These are phyloP conservation scores for Lonchura striata DNA, from an alignment of 2,113 vertebrate genomes.

Conservation along the genomic window DNA sequence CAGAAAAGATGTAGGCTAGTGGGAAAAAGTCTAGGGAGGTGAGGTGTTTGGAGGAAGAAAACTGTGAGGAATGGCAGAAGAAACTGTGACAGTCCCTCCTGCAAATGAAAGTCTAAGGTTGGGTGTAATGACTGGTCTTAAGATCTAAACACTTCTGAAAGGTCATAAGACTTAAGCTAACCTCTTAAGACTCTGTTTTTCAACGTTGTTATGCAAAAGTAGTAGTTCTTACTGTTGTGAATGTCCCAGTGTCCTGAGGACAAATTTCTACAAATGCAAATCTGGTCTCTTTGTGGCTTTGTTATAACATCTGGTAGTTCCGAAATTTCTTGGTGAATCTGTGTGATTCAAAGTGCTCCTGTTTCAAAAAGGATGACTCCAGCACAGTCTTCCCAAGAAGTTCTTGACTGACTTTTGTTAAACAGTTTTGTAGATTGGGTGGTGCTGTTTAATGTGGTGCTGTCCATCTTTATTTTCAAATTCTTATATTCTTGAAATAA, in stretches of 20 bases:
- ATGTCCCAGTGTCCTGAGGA: neutral
- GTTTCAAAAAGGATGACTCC: neutral
- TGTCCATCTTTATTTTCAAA: neutral
- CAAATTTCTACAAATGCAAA: neutral
- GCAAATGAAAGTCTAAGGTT: neutral
- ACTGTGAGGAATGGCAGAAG: neutral
- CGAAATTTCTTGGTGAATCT: neutral
- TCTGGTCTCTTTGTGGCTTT: neutral
- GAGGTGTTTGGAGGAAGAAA: neutral
- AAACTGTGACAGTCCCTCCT: neutral
- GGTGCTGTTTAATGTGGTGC: neutral
- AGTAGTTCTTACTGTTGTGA: neutral
- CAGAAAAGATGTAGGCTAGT: neutral
- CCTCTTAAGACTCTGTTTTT: neutral
- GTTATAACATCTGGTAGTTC: neutral
- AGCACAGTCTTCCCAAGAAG: neutral
- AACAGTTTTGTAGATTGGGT: neutral
- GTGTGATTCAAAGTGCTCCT: neutral
- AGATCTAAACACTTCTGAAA: neutral
- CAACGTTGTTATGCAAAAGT: neutral
- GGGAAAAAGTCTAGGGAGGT: neutral
- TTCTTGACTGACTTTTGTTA: neutral
- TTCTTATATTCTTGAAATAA: neutral
- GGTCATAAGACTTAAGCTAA: neutral
- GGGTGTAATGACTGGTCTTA: neutral